Base-by-base conservation (phyloP, 2,888 invertebrate species). In the Cephus rjabovi region DNA sequence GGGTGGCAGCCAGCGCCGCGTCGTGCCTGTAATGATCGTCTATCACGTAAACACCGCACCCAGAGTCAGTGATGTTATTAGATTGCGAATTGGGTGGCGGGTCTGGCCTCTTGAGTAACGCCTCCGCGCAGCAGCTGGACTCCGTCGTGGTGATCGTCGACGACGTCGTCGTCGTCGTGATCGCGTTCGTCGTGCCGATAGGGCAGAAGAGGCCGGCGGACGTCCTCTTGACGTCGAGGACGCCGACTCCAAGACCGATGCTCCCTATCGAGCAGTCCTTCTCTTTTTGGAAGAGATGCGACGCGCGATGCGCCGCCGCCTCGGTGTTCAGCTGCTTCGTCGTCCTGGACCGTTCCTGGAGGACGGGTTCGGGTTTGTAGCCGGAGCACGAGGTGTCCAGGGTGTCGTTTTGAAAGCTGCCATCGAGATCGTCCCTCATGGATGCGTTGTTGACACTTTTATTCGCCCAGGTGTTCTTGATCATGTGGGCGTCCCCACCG, bases 271-370 rank as follows among this genome's bases (percentile, higher is more conserved):
- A 92, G 86, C 91, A 92, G 83, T 93, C 93, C 87, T 93, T 93
- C 85, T 93, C 93, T 88, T 93, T 93, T 86, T 87, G 91, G 88
- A 92, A 92, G 84, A 93, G 91, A 87, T 93, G 93, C 37, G 94
- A 94, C 82, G 94, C 93, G 79, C 94, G 93, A 87, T 94, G 94
- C 73, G 94, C 92, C 78, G 94, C 94, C 79, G 95, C 94, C 90
- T 97, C 97, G 56, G 96, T 97, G 93, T 97, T 97, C 82, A 97
- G 94, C 91, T 97, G 97, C 92, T 97, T 97, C 87, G 96, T 95
- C 89, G 95, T 95, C 86, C 95, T 93, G 88, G 94, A 94, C 33
- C 79, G 34, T 68, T 79, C 79, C 80, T 86, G 86, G 75, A 90
- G 82, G 34, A 90, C 86, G 12, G 88, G 93, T 89, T 95, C 95